Base-by-base conservation (phyloP, 1,140 invertebrate species). In the Chrysomallon squamiferum region DNA sequence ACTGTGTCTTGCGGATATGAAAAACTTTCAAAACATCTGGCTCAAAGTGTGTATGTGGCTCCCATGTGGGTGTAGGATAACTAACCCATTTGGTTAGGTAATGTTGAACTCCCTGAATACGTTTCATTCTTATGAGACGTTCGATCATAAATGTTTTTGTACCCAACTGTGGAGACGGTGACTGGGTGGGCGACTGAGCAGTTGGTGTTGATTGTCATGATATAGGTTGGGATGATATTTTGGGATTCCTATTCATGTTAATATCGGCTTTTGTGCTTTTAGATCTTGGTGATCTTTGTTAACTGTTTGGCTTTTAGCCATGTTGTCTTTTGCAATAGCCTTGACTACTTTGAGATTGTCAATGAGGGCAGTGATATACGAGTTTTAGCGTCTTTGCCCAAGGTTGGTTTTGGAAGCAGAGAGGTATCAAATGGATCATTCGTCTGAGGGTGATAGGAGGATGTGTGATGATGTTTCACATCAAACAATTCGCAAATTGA, bases 401-500 rank as follows among this genome's bases (percentile, higher is more conserved):
- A 60, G 38, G 43, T 57, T 18, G 62, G 50, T 43, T 71, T 67
- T 35, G 65, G 68, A 29, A 71, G 43, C 18, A 68, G 35, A 7
- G 59, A 15, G 2, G 59, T 65, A 22, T 50, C 47, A 71, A 68
- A 7, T 61, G 63, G 33, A 61, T 47, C 5, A 71, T 68, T 49
- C 71, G 69, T 49, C 68, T 71, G 20, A 41, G 38, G 43, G 29
- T 56, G 45, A 60, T 68, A 54, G 57, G 35, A 22, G n/a, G 20
- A 50, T 50, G 47, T 2, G n/a, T 1, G n/a, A 27, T 64, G 59
- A 27, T 62, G 60, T 22, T 49, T 68, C 9, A 75, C 63, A 2
- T 66, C 30, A 66, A 75, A 68, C 6, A 75, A 32, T 58, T 73
- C 65, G 58, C 69, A 73, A 2, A 75, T 32, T 18, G 68, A 65